Percentiles rank a stretch among this genome's conserved stretches.
Evolutionary conservation across 2,888 invertebrate species (phyloP).

Genomic region (Rambutsinella grinnellia): DNA sequence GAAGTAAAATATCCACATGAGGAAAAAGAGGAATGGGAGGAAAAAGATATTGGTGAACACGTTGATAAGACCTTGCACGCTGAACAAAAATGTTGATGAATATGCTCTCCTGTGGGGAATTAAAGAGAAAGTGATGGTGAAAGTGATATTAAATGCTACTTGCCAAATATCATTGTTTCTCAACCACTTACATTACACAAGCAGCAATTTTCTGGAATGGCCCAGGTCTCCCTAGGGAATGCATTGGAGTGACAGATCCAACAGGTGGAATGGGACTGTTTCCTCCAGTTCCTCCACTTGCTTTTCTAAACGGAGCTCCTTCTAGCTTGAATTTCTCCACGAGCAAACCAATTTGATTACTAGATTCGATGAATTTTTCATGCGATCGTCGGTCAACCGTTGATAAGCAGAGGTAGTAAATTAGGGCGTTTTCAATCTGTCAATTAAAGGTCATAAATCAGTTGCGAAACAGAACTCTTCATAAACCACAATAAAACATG

Average conservation of each 20-base stretch:
- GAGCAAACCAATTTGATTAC: slow-evolving; percentile 90
- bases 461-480: too few species aligned
- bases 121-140: too few species aligned
- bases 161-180: too few species aligned
- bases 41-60: slow-evolving; percentile 81
- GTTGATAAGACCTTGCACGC: slow-evolving; percentile 81
- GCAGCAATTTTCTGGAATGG: slow-evolving; percentile 78
- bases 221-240: slow-evolving; percentile 81
- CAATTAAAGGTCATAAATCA: too few species aligned
- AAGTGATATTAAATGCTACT: too few species aligned
- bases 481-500: background rate
- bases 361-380: slow-evolving; percentile 93
- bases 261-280: slow-evolving; percentile 65
- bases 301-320: slow-evolving; percentile 82
- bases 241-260: slow-evolving; percentile 71
- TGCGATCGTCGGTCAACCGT: slow-evolving; percentile 85
- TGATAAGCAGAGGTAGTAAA: slow-evolving; percentile 90
- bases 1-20: slow-evolving; percentile 85
- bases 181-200: slow-evolving; percentile 70
- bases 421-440: slow-evolving; percentile 91
- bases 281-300: slow-evolving; percentile 66
- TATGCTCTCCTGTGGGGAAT: slow-evolving; percentile 77
- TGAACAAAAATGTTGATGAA: slow-evolving; percentile 83
- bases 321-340: slow-evolving; percentile 93
- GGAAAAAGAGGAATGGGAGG: slow-evolving; percentile 78